Evolutionary conservation across 2,113 vertebrate genomes (phyloP).

Genomic region (Vulpes lagopus): DNA sequence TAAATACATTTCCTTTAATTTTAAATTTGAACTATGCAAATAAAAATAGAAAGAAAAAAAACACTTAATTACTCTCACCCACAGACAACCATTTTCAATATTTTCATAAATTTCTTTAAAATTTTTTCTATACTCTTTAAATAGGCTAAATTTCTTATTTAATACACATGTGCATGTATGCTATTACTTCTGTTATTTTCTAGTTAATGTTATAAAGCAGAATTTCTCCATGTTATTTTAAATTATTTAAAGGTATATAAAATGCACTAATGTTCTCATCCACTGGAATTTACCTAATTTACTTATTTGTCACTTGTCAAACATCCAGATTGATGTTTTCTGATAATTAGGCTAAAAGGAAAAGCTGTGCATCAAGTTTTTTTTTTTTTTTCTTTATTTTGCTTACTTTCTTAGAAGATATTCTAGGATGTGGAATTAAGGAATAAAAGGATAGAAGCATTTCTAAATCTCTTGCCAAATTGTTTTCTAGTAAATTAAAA

Average conservation of each 20-base stretch:
- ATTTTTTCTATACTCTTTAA: neutral
- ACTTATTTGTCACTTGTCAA: neutral
- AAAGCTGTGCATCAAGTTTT: neutral
- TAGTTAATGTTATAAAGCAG: neutral
- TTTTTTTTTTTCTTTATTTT: neutral
- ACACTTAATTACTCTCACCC: neutral
- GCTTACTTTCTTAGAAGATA: neutral
- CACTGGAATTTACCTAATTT: neutral
- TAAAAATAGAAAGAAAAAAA: slow-evolving; percentile 2
- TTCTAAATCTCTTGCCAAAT: neutral
- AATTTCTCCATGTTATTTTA: neutral
- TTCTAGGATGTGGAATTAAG: neutral
- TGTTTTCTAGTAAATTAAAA: neutral
- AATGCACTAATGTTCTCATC: neutral
- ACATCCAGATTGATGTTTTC: neutral
- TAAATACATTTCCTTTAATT: neutral
- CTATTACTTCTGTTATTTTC: neutral
- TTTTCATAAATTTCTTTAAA: slow-evolving; percentile 16
- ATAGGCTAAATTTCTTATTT: neutral
- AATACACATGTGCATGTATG: neutral
- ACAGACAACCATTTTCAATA: neutral
- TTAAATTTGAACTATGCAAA: slow-evolving; percentile 21
- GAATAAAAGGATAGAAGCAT: neutral
- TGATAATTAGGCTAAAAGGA: neutral
- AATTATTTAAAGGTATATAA: neutral